Evolutionary conservation across 2,797 vertebrate species (phyloP), one percentile per base, ranked within the genome.

Genomic region (Malacoraja senta): DNA sequence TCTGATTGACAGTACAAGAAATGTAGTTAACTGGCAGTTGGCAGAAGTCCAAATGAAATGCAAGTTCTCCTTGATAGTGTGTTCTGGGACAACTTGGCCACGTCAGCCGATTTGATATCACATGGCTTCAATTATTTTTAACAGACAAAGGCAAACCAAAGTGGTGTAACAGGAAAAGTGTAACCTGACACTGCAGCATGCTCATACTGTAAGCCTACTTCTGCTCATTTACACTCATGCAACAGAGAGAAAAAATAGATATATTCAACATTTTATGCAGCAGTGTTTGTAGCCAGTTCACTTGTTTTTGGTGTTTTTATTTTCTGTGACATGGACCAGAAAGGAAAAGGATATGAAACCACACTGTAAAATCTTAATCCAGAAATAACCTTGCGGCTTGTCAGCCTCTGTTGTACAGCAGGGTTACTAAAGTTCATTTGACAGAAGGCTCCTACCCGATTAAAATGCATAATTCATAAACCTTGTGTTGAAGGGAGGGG

Each of bases 111-210:
- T 93, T 93, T 63, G 94, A 10, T 78, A 94, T 95, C 96, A 96
- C 94, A 95, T 96, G 96, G 93, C 95, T 96, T 94, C 94, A 94
- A 96, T 97, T 96, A 94, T 94, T 95, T 95, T 93, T 71, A 7
- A 84, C 92, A 76, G 90, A 71, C 93, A 91, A 93, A 91, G 38
- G 77, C 77, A 91, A 93, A 94, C 91, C 93, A 61, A 93, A 94
- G 93, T 95, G 94, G 95, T 90, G 92, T 93, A 95, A 95, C 88
- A 71, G 94, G 95, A 95, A 96, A 96, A 95, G 94, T 95, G 95
- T 94, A 95, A 94, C 81, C 93, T 93, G 95, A 94, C 93, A 92
- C 93, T n/a, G 17, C 2, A 71, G 88, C 88, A 29, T 26, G 38
- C 10, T n/a, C 26, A 76, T 44, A 53, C 4, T 53, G 44, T 6